phyloP scores from a whole-genome alignment of 2,113 vertebrate species.

The Phylloscopus trochilus region DNA sequence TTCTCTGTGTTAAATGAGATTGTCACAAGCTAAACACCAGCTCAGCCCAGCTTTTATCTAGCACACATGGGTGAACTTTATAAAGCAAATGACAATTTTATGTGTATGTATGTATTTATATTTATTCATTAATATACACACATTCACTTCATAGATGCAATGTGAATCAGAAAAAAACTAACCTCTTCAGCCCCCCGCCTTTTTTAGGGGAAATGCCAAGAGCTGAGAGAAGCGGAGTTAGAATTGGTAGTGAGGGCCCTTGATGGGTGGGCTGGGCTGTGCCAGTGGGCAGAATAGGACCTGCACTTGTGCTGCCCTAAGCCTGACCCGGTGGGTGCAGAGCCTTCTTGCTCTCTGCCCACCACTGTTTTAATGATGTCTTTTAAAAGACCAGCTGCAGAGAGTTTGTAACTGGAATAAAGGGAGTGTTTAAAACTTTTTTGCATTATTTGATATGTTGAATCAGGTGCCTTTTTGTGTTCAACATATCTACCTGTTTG shows the following conservation, averaged over 20 bases:
- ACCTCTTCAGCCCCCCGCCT: not conserved
- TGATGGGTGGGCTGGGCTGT: not conserved
- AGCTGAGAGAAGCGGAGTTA: not conserved
- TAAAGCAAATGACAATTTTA: not conserved
- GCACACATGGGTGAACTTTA: not conserved
- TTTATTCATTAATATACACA: not conserved
- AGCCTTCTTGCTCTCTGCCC: not conserved
- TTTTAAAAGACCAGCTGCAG: not conserved
- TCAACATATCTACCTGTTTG: not conserved
- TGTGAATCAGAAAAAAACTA: not conserved
- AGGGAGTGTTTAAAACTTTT: not conserved
- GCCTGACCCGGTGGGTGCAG: not conserved
- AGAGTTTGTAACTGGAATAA: not conserved
- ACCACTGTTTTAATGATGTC: not conserved
- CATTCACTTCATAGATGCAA: not conserved
- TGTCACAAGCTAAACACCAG: not conserved
- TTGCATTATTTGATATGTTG: not conserved
- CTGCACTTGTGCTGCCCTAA: not conserved
- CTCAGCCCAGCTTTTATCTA: not conserved
- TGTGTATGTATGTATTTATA: not conserved
- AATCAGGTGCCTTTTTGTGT: not conserved
- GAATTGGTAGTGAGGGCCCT: not conserved
- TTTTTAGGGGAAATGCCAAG: not conserved
- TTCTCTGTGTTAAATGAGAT: not conserved
- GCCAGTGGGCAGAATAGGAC: not conserved